These are phyloP conservation scores for Decapterus maruadsi DNA, from an alignment of 2,797 vertebrate genomes.

Conservation along the genomic window DNA sequence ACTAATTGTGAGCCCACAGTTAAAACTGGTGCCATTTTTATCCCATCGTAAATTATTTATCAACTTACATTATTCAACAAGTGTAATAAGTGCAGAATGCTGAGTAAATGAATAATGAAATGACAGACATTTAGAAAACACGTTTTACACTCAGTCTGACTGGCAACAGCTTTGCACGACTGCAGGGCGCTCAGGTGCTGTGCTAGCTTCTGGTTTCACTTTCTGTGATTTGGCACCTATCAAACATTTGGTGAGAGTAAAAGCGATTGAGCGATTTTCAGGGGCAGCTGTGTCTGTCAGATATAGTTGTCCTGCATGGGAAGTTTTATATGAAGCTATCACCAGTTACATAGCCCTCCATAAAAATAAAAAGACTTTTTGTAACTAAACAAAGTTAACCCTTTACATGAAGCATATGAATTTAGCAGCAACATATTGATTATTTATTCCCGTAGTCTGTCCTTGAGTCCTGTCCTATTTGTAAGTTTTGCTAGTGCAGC, in stretches of 20 bases:
- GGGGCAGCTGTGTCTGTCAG: too few relatives aligned
- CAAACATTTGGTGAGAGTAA: neutral
- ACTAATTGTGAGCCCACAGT: conserved; percentile 64
- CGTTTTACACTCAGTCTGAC: conserved; percentile 46
- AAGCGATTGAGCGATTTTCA: neutral
- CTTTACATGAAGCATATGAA: too few relatives aligned
- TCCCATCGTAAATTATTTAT: conserved; percentile 78
- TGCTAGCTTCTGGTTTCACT: neutral
- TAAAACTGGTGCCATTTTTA: conserved; percentile 73
- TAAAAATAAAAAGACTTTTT: too few relatives aligned
- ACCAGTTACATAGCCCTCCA: too few relatives aligned
- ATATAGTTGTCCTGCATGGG: too few relatives aligned
- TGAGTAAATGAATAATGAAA: conserved; percentile 79
- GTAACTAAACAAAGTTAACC: too few relatives aligned
- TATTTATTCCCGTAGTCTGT: too few relatives aligned
- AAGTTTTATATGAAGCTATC: too few relatives aligned
- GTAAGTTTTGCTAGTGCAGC: too few relatives aligned
- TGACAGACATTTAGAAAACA: conserved; percentile 66
- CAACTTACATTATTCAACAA: conserved; percentile 78
- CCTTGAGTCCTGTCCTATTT: too few relatives aligned
- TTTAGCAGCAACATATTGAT: too few relatives aligned
- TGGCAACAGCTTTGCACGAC: conserved; percentile 35
- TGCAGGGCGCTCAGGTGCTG: conserved; percentile 21
- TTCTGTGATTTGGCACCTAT: neutral
- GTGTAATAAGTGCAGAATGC: conserved; percentile 79